Percentiles rank a stretch among this genome's conserved stretches.
Evolutionary conservation across 92 coral and sea anemone species (phyloP).

Genomic region (Epizoanthus scotinus): DNA sequence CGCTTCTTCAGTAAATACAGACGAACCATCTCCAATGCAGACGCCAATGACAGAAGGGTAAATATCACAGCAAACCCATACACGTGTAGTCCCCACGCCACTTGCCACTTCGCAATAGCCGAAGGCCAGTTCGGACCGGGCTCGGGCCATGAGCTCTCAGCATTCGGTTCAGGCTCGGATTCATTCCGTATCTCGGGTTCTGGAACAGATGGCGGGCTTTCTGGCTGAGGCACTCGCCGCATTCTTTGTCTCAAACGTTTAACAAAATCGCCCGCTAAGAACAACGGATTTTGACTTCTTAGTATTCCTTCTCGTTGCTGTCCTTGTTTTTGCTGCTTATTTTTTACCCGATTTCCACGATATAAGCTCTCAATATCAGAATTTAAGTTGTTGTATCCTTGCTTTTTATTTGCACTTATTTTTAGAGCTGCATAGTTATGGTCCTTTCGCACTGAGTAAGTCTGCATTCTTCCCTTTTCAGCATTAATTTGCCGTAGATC

Average conservation of each 20-base stretch:
- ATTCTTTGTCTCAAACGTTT: neutral
- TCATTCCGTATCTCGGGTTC: conserved; percentile 38
- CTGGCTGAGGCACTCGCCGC: conserved; percentile 16
- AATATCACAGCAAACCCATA: conserved; percentile 77
- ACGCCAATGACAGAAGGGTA: conserved; percentile 54
- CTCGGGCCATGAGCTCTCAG: conserved; percentile 84
- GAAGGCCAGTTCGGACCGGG: conserved; percentile 93
- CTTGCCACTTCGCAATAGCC: conserved; percentile 70
- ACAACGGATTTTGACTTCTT: neutral
- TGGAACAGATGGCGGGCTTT: neutral
- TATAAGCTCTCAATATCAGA: neutral
- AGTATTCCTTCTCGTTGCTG: neutral
- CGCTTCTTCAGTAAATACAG: conserved; percentile 50
- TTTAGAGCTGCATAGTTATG: neutral
- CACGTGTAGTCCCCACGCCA: conserved; percentile 88
- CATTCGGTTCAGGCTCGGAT: conserved; percentile 67
- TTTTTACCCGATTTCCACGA: neutral
- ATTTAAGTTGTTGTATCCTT: neutral
- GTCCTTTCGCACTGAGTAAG: neutral
- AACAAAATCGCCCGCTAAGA: neutral
- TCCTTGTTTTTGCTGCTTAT: neutral
- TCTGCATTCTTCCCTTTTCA: neutral
- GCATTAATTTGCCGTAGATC: neutral
- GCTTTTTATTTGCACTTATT: neutral
- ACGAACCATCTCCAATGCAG: conserved; percentile 66